These are phyloP conservation scores for Terrapene triunguis DNA, from an alignment of 2,113 vertebrate genomes.

Conservation along the genomic window DNA sequence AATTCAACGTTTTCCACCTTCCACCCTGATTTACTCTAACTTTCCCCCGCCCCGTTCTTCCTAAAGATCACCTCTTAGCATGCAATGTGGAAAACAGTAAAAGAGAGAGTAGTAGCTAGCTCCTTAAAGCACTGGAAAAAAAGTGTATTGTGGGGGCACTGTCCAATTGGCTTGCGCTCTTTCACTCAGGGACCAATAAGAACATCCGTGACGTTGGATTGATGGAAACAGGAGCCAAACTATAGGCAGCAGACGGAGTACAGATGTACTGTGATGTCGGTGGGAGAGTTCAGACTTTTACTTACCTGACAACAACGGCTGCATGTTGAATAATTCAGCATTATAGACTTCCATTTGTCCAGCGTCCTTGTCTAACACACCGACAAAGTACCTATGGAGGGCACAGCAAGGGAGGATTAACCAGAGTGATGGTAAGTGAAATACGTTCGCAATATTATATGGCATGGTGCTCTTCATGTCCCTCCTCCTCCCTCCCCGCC, in stretches of 20 bases:
- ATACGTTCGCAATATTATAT: accelerated
- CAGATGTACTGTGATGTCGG: accelerated
- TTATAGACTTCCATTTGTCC: constrained; percentile 92
- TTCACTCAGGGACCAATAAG: not conserved
- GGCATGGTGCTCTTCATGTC: accelerated
- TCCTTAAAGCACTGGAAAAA: not conserved
- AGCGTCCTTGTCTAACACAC: constrained; percentile 89
- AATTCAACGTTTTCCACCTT: not conserved
- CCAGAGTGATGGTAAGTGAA: not conserved
- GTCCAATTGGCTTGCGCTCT: not conserved
- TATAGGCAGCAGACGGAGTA: accelerated
- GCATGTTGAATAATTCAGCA: constrained; percentile 92
- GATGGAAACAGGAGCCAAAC: not conserved
- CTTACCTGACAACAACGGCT: constrained; percentile 90
- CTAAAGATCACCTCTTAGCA: not conserved
- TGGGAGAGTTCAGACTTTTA: not conserved
- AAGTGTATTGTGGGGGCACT: not conserved
- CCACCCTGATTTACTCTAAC: not conserved
- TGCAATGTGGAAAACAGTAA: too few species aligned
- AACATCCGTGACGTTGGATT: not conserved
- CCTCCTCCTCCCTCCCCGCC: not conserved
- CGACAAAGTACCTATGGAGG: constrained; percentile 90
- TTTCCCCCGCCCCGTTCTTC: not conserved
- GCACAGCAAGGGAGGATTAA: not conserved
- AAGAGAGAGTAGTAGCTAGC: too few species aligned